These are phyloP conservation scores for Anabas testudineus DNA, from an alignment of 2,797 vertebrate genomes.

Conservation along the genomic window DNA sequence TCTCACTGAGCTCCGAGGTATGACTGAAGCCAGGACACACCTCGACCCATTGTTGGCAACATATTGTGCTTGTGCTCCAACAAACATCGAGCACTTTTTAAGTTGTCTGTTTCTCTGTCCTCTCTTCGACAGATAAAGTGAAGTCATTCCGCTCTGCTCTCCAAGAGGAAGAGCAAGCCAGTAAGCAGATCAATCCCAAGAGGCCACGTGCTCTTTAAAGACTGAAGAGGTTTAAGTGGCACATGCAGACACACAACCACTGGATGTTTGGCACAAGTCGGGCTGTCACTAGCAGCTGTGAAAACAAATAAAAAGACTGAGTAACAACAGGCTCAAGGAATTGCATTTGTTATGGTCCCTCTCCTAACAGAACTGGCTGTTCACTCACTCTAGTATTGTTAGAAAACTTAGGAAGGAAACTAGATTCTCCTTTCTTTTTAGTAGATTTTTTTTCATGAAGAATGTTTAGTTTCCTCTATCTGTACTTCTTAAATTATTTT, in stretches of 20 bases:
- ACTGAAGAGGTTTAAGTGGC: constrained; percentile 44
- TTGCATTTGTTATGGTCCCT: constrained; percentile 45
- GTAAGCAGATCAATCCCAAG: constrained; percentile 98
- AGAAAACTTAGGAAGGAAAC: constrained; percentile 55
- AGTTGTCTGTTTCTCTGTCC: not conserved
- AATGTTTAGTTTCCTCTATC: constrained; percentile 59
- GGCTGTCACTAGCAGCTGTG: constrained; percentile 59
- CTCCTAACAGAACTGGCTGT: constrained; percentile 60
- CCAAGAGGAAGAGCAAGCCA: constrained; percentile 98
- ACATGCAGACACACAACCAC: constrained; percentile 66
- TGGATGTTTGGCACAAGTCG: constrained; percentile 69
- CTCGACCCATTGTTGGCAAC: not conserved
- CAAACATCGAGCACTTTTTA: not conserved
- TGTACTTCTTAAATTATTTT: constrained; percentile 77
- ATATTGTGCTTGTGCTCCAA: not conserved
- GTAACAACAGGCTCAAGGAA: constrained; percentile 55
- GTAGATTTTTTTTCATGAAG: constrained; percentile 38
- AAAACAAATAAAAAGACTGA: constrained; percentile 62
- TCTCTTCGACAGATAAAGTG: constrained; percentile 92
- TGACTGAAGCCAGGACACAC: not conserved
- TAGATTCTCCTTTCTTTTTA: constrained; percentile 56
- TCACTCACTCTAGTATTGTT: constrained; percentile 51
- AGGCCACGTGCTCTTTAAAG: constrained; percentile 87
- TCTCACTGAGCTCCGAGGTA: constrained; percentile 94
- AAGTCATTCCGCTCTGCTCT: constrained; percentile 96